These are phyloP conservation scores for Odontophorus gujanensis DNA, from an alignment of 2,113 vertebrate genomes.

Conservation along the genomic window DNA sequence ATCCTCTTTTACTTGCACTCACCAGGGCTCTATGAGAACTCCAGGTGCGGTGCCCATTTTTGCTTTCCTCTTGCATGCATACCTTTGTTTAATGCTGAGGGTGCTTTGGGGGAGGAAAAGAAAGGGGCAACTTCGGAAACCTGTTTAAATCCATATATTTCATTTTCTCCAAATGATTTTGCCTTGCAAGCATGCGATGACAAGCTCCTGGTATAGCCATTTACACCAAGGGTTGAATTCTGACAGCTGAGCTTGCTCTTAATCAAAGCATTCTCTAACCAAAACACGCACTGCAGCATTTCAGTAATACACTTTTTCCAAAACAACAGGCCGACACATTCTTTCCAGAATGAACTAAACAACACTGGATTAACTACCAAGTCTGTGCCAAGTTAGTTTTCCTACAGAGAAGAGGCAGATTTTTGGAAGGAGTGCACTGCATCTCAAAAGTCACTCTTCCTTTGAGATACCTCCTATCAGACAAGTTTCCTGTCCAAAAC, in stretches of 20 bases:
- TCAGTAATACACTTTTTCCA: neutral
- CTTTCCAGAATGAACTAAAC: neutral
- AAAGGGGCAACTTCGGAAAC: neutral
- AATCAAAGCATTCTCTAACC: neutral
- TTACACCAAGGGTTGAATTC: neutral
- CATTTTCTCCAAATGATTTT: neutral
- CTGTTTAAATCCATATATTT: neutral
- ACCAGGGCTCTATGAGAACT: neutral
- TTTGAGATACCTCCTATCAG: neutral
- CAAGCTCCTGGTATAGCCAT: neutral
- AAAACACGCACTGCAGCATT: neutral
- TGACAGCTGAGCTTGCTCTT: neutral
- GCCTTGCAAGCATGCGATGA: neutral
- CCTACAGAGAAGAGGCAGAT: neutral
- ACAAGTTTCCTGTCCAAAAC: neutral
- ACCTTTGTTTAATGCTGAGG: neutral
- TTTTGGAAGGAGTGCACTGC: fast-evolving
- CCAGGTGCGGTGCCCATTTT: neutral
- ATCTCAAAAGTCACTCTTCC: neutral
- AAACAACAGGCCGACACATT: neutral
- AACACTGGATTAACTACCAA: neutral
- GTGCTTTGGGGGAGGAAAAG: neutral
- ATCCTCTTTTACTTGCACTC: neutral
- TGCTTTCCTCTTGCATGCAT: neutral
- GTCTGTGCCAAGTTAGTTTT: neutral